Evolutionary conservation across 2,113 vertebrate species (phyloP).

Genomic region (Apus apus): DNA sequence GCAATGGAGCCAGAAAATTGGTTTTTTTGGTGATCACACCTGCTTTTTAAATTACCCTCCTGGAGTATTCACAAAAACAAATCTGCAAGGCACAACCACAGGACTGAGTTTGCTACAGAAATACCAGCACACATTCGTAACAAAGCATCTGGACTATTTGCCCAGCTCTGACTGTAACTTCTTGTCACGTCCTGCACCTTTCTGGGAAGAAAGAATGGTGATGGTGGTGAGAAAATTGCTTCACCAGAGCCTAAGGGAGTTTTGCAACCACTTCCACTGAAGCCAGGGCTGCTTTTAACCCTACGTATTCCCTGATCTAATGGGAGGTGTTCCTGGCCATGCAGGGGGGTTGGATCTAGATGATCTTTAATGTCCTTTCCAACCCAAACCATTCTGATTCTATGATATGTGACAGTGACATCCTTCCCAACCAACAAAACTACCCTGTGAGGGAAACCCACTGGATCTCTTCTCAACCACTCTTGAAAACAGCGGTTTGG

Average conservation of each 20-base stretch:
- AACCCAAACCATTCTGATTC: too few relatives aligned
- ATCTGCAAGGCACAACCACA: not conserved
- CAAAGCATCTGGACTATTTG: not conserved
- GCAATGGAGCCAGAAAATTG: not conserved
- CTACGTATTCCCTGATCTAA: not conserved
- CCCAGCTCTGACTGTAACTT: not conserved
- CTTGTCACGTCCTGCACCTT: not conserved
- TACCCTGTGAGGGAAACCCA: not conserved
- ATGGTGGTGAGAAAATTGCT: conserved; percentile 5
- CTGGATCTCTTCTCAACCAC: not conserved
- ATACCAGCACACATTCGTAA: not conserved
- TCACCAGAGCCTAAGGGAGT: not conserved
- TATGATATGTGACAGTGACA: not conserved
- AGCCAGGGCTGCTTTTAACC: conserved; percentile 21
- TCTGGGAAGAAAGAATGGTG: conserved; percentile 11
- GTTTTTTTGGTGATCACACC: not conserved
- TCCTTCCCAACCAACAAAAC: not conserved
- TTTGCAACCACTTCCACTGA: not conserved
- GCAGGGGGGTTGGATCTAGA: too few relatives aligned
- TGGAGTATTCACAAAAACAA: not conserved
- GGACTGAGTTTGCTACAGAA: not conserved
- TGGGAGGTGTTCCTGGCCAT: too few relatives aligned
- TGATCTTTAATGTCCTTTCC: too few relatives aligned
- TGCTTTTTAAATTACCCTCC: conserved; percentile 8
- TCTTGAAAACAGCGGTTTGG: not conserved